Evolutionary conservation across 1,140 invertebrate genomes (phyloP).

Genomic region (Drosophila tropicalis): DNA sequence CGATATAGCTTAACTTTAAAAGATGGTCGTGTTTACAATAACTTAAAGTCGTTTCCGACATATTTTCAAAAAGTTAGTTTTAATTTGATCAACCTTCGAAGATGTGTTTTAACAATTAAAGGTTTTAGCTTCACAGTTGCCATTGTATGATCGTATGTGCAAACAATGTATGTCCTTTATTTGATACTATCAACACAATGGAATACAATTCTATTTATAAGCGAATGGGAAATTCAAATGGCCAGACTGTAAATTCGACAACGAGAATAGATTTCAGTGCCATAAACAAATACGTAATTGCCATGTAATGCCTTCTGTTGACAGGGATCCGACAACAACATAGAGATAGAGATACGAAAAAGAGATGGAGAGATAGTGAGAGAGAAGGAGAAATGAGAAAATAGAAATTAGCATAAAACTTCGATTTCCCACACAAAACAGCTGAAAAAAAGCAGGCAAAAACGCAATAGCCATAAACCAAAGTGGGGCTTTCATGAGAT

Average conservation of each 20-base stretch:
- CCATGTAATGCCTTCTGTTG: slow-evolving; percentile 77
- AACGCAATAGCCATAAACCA: slow-evolving; percentile 72
- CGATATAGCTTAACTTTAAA: too few species aligned
- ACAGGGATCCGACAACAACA: slow-evolving; percentile 71
- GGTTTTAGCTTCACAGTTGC: neutral
- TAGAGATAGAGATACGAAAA: slow-evolving; percentile 46
- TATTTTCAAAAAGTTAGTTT: too few species aligned
- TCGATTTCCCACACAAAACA: slow-evolving; percentile 68
- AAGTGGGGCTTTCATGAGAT: slow-evolving; percentile 33
- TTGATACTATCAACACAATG: neutral
- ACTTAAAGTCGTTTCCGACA: too few species aligned
- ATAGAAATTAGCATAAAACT: slow-evolving; percentile 76
- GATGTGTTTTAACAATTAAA: too few species aligned
- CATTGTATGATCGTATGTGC: neutral
- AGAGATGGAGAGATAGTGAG: slow-evolving; percentile 19
- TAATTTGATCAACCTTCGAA: too few species aligned
- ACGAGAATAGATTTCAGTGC: slow-evolving; percentile 48
- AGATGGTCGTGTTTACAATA: too few species aligned
- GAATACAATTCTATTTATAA: neutral
- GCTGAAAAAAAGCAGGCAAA: slow-evolving; percentile 36
- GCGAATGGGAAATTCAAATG: slow-evolving; percentile 27
- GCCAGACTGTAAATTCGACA: slow-evolving; percentile 38
- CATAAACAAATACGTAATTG: slow-evolving; percentile 79
- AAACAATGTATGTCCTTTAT: neutral
- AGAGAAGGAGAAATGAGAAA: slow-evolving; percentile 29